phyloP scores from a whole-genome alignment of 2,113 vertebrate genomes.

The Mohoua ochrocephala region DNA sequence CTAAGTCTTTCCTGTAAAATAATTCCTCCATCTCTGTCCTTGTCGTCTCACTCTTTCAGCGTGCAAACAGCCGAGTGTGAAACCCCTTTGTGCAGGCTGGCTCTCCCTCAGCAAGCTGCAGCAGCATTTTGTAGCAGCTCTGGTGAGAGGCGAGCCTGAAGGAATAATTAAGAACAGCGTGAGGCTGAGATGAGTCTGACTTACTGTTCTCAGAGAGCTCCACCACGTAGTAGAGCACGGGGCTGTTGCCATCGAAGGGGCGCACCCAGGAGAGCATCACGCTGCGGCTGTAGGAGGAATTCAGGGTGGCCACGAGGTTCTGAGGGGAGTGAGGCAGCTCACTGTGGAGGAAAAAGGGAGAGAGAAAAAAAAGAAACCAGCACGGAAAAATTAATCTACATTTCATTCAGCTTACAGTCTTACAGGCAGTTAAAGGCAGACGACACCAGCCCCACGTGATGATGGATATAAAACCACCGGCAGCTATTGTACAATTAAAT shows the following conservation, averaged over 20 bases:
- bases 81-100: background rate
- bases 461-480: background rate
- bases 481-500: conserved; percentile 19
- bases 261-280: conserved; percentile 91
- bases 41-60: rapidly evolving
- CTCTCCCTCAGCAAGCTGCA: background rate
- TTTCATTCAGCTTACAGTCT: background rate
- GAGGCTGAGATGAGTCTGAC: background rate
- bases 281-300: conserved; percentile 76
- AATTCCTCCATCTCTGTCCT: background rate
- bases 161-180: background rate
- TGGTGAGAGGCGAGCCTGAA: background rate
- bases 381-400: background rate
- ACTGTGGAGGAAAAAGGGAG: conserved; percentile 49
- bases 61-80: rapidly evolving
- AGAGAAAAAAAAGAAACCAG: background rate
- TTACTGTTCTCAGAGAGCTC: conserved; percentile 97
- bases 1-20: background rate
- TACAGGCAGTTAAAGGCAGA: background rate
- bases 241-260: conserved; percentile 94
- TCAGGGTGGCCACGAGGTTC: conserved; percentile 84
- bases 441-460: background rate
- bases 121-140: background rate
- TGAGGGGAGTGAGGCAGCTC: conserved; percentile 93
- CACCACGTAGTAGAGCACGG: conserved; percentile 86